Evolutionary conservation across 2,113 vertebrate genomes (phyloP), one percentile per base, ranked within the genome.

Genomic region (Tragelaphus scriptus): DNA sequence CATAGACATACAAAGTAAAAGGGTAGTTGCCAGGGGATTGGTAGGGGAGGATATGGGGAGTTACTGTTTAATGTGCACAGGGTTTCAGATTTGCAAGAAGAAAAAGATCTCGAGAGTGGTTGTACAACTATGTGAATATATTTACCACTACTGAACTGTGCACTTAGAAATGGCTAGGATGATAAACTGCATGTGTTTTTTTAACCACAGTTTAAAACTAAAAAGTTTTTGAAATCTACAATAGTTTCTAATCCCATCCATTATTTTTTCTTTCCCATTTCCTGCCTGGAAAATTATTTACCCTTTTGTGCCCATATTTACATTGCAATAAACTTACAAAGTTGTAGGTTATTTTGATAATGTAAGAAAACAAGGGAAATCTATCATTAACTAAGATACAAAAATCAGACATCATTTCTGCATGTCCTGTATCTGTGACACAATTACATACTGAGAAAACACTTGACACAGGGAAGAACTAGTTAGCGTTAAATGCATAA

Each of bases 321-420:
- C 13, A 90, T 5, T 93, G 16, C 10, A 87, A 58, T 96, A 90
- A 93, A 65, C 55, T 84, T 90, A 93, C 2, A 86, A 90, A 89
- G 88, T 30, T 86, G 0, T 56, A 90, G 21, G 49, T 85, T 58
- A 94, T 71, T 93, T 91, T 89, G 32, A 92, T 25, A 90, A 93
- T 63, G 26, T 85, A 81, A 55, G 23, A 97, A 93, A 85, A 95
- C 36, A 93, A 44, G 21, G 47, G 85, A 93, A 95, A 86, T 40
- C 44, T 58, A 91, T 30, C 55, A 84, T 17, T 89, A 88, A 91
- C 23, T 91, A 88, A 68, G 30, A 93, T 93, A 88, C 90, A 95
- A 95, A 47, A 2, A 77, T 28, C 95, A 95, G 32, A 63, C 7
- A 95, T 53, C 11, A 89, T 49, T 82, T 96, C 21, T 86, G 5